These are phyloP conservation scores for Nothoprocta pentlandii DNA, from an alignment of 2,113 vertebrate species.

Conservation along the genomic window DNA sequence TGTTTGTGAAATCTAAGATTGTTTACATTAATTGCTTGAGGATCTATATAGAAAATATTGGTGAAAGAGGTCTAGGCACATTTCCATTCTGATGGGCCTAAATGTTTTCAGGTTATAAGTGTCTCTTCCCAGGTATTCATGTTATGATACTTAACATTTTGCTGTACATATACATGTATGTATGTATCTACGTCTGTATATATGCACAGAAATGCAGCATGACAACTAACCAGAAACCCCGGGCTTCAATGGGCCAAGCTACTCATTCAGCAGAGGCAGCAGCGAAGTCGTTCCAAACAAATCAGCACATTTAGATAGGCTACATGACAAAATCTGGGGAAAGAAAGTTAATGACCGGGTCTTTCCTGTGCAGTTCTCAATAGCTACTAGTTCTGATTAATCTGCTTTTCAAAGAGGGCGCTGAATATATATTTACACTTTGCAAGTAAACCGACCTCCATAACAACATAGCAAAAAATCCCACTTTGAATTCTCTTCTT, in stretches of 20 bases:
- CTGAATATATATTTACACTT: conserved; percentile 75
- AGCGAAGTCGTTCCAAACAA: conserved; percentile 47
- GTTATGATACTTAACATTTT: conserved; percentile 37
- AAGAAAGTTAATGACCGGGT: conserved; percentile 69
- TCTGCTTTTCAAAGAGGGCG: conserved; percentile 76
- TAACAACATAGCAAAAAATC: conserved; percentile 71
- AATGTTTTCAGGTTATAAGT: conserved; percentile 46
- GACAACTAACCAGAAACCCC: conserved; percentile 39
- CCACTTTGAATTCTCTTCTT: conserved; percentile 76
- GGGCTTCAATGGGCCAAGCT: conserved; percentile 41
- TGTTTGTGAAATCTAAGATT: neutral
- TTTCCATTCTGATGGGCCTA: conserved; percentile 30
- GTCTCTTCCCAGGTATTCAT: conserved; percentile 10
- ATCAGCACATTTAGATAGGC: conserved; percentile 38
- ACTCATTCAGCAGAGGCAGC: conserved; percentile 58
- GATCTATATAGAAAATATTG: conserved; percentile 8
- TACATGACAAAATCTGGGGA: conserved; percentile 39
- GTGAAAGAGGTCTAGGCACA: conserved; percentile 30
- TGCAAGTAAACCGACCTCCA: conserved; percentile 75
- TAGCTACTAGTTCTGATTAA: conserved; percentile 70
- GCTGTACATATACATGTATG: neutral
- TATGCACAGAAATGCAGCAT: conserved; percentile 43
- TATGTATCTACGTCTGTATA: neutral
- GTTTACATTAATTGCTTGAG: neutral
- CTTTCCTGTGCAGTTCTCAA: conserved; percentile 72